Percentiles rank a stretch among this genome's conserved stretches.
phyloP scores from a whole-genome alignment of 2,888 invertebrate species.

The Monochamus alternatus region DNA sequence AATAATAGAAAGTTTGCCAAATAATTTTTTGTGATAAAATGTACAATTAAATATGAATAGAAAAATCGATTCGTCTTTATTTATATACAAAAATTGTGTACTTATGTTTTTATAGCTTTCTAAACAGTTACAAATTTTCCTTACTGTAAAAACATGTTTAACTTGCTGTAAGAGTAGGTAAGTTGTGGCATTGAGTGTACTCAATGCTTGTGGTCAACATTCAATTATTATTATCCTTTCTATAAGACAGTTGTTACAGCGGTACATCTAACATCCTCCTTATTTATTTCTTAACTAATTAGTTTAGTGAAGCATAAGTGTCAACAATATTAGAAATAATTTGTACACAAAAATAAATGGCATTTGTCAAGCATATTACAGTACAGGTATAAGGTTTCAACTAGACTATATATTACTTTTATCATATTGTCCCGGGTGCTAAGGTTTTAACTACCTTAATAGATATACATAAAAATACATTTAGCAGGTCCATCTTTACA shows the following conservation, averaged over 20 bases:
- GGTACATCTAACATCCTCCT: neutral
- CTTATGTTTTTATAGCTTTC: neutral
- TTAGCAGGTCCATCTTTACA: constrained; percentile 15
- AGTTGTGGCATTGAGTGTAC: too few relatives aligned
- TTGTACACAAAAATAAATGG: neutral
- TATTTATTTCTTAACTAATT: too few relatives aligned
- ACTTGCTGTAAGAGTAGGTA: neutral
- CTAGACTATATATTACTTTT: neutral
- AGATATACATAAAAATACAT: constrained; percentile 19
- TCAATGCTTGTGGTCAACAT: too few relatives aligned
- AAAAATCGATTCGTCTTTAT: neutral
- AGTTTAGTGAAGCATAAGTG: neutral
- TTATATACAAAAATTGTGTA: neutral
- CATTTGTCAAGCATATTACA: neutral
- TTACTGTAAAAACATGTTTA: neutral
- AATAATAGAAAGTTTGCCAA: too few relatives aligned
- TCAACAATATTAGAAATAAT: neutral
- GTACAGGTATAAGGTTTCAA: neutral
- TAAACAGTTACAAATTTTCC: neutral
- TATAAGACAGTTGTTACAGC: neutral
- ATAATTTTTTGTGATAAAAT: too few relatives aligned
- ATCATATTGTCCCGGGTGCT: constrained; percentile 17
- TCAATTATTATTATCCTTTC: neutral
- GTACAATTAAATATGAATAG: neutral
- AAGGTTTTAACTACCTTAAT: constrained; percentile 14